phyloP scores from a whole-genome alignment of 2,888 invertebrate genomes.

The Terebella lapidaria region DNA sequence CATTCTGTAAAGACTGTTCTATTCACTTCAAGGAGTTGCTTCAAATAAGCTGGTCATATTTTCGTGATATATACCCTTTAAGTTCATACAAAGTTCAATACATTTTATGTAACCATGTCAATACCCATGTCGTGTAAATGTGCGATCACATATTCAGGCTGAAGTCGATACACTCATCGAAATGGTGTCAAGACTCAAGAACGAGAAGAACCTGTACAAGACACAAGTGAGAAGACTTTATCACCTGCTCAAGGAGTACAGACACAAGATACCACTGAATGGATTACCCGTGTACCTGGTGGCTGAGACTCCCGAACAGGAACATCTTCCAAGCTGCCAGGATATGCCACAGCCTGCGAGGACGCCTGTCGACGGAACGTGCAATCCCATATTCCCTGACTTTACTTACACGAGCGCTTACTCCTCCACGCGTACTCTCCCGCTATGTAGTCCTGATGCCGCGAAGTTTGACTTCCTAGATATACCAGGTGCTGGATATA shows the following conservation, averaged over 20 bases:
- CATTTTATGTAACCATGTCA: too few relatives aligned
- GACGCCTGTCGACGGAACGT: background rate
- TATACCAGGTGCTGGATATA: background rate
- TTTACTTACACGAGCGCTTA: background rate
- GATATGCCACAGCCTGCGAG: background rate
- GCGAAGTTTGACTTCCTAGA: background rate
- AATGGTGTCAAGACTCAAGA: slow-evolving; percentile 19
- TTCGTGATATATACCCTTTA: too few relatives aligned
- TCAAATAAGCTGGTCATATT: too few relatives aligned
- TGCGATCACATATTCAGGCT: slow-evolving; percentile 13
- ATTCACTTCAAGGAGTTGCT: too few relatives aligned
- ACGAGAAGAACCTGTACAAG: slow-evolving; percentile 21
- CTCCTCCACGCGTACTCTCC: background rate
- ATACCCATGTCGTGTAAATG: too few relatives aligned
- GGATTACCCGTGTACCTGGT: background rate
- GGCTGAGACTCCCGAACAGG: background rate
- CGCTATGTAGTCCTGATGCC: background rate
- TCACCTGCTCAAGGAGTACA: background rate
- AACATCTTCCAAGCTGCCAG: background rate
- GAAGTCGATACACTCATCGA: slow-evolving; percentile 24
- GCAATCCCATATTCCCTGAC: background rate
- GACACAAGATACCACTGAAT: background rate
- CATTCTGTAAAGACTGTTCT: too few relatives aligned
- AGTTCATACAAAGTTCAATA: too few relatives aligned
- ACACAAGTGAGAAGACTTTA: slow-evolving; percentile 11